phyloP scores from a whole-genome alignment of 2,113 vertebrate species.

The Clarias gariepinus region DNA sequence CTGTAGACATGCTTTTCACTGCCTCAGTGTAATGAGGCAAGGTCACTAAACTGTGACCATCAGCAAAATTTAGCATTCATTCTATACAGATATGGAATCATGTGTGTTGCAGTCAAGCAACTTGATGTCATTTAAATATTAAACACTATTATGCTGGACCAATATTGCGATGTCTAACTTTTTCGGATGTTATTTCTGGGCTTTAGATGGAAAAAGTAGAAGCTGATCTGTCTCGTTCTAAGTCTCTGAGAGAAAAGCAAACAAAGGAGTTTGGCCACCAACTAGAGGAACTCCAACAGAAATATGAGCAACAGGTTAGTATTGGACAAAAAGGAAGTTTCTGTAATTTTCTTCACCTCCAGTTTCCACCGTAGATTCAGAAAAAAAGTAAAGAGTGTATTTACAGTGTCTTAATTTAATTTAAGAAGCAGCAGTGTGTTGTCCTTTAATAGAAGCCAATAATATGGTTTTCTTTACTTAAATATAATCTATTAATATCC shows the following conservation, averaged over 20 bases:
- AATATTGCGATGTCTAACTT: neutral
- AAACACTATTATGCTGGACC: neutral
- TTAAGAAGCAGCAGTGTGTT: neutral
- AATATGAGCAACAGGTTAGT: constrained; percentile 87
- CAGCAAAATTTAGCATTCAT: neutral
- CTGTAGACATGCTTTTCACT: neutral
- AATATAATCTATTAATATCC: neutral
- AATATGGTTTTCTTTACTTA: neutral
- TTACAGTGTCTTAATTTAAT: neutral
- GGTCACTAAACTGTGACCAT: neutral
- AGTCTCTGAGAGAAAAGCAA: constrained; percentile 86
- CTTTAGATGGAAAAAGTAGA: constrained; percentile 90
- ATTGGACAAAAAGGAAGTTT: neutral
- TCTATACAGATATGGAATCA: neutral
- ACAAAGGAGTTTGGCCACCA: constrained; percentile 84
- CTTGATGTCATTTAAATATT: neutral
- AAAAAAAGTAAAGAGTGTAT: neutral
- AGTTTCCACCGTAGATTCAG: neutral
- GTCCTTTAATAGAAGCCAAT: neutral
- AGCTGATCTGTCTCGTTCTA: constrained; percentile 85
- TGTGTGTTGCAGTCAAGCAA: neutral
- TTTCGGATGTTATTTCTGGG: constrained; percentile 57
- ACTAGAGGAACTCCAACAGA: constrained; percentile 80
- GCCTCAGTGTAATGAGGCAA: neutral
- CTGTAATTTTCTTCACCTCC: neutral